These are phyloP conservation scores for Pherbina coryleti DNA, from an alignment of 2,888 invertebrate species.

Conservation along the genomic window DNA sequence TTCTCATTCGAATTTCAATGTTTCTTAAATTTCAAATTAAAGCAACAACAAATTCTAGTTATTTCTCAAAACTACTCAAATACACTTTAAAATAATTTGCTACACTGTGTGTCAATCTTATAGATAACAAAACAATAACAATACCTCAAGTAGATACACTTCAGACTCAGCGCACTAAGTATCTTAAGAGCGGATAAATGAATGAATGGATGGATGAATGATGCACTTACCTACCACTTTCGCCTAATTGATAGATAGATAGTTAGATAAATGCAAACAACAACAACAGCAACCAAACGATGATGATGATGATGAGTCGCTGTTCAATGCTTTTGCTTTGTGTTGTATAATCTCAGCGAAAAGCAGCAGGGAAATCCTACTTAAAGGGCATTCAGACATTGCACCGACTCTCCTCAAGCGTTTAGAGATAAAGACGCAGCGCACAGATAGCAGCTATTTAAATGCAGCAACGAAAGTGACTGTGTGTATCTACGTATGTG, in stretches of 20 bases:
- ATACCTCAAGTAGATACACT: too few species aligned
- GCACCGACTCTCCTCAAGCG: neutral
- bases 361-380: too few species aligned
- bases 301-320: neutral
- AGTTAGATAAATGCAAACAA: neutral
- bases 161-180: too few species aligned
- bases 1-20: too few species aligned
- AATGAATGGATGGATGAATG: neutral
- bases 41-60: too few species aligned
- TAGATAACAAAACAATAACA: too few species aligned
- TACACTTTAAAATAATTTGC: too few species aligned
- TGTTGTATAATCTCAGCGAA: neutral
- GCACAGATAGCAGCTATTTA: neutral
- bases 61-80: too few species aligned
- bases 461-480: neutral
- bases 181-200: too few species aligned
- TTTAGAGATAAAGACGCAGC: neutral
- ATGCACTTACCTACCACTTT: neutral
- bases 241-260: conserved; percentile 3
- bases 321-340: neutral
- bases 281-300: neutral
- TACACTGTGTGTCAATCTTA: too few species aligned
- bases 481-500: neutral
- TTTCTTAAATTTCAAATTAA: too few species aligned
- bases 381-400: too few species aligned